These are phyloP conservation scores for Catalaphyllia jardinei DNA, from an alignment of 64 coral and sea anemone genomes.

Conservation along the genomic window DNA sequence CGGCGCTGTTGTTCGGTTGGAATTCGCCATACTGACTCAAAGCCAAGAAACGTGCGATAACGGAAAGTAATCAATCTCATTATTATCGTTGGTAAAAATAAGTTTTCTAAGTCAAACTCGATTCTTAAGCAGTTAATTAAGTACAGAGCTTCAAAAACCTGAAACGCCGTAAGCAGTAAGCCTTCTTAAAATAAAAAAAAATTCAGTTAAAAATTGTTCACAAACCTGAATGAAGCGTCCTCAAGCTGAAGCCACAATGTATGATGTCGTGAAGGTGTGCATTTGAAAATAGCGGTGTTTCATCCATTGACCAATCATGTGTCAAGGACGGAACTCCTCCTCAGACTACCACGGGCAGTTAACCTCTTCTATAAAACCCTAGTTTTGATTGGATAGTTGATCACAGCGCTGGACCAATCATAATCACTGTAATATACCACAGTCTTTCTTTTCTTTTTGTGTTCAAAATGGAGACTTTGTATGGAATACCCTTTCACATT, in stretches of 20 bases:
- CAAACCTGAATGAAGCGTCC: constrained; percentile 17
- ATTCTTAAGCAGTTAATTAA: neutral
- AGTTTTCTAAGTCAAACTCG: neutral
- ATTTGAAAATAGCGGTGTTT: constrained; percentile 71
- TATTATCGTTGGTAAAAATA: neutral
- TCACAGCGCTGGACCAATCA: constrained; percentile 64
- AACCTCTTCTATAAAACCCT: neutral
- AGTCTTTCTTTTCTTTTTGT: constrained; percentile 55
- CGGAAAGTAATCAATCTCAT: constrained; percentile 1
- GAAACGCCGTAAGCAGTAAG: neutral
- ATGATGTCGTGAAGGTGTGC: neutral
- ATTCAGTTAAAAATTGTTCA: neutral
- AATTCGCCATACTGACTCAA: neutral
- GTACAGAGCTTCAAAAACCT: neutral
- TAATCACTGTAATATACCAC: constrained; percentile 4
- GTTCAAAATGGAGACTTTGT: constrained; percentile 96
- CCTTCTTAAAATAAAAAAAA: neutral
- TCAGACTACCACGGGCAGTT: neutral
- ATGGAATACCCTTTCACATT: constrained; percentile 91
- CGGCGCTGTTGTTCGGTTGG: neutral
- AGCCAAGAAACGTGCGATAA: neutral
- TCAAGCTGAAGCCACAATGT: neutral
- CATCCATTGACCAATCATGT: constrained; percentile 62
- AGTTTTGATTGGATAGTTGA: constrained; percentile 42
- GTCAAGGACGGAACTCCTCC: neutral